phyloP scores from a whole-genome alignment of 2,113 vertebrate genomes.

The Piliocolobus tephrosceles region DNA sequence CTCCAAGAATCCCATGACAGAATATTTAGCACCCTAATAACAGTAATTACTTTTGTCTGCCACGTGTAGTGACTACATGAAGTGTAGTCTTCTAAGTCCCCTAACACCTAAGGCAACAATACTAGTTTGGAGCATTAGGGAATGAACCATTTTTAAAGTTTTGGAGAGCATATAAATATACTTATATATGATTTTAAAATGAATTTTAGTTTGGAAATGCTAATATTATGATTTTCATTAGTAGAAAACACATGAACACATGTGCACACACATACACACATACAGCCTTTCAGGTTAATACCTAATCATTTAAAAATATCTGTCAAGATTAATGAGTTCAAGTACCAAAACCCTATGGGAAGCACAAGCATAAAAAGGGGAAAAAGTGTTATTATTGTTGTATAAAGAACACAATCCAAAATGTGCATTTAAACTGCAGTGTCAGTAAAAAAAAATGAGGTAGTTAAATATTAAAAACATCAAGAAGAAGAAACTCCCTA shows the following conservation, averaged over 20 bases:
- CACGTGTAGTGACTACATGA: background rate
- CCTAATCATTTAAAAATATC: background rate
- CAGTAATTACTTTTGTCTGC: background rate
- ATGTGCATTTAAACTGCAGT: background rate
- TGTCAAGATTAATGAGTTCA: background rate
- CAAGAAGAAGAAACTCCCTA: background rate
- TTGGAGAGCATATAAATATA: background rate
- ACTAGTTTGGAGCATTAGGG: background rate
- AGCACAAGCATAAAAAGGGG: background rate
- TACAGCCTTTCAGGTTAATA: background rate
- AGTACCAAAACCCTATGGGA: background rate
- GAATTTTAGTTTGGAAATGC: background rate
- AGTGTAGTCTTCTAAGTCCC: background rate
- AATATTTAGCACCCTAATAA: background rate
- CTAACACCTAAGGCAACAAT: background rate
- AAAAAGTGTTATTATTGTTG: background rate
- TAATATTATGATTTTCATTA: background rate
- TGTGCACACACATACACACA: background rate
- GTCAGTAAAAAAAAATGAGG: background rate
- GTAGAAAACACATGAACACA: background rate
- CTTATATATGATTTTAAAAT: background rate
- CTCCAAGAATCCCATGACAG: no score
- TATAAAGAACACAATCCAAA: background rate
- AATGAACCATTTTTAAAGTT: background rate
- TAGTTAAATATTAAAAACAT: background rate